These are phyloP conservation scores for Schlechtendalia chinensis DNA, from an alignment of 1,140 invertebrate genomes.

Conservation along the genomic window DNA sequence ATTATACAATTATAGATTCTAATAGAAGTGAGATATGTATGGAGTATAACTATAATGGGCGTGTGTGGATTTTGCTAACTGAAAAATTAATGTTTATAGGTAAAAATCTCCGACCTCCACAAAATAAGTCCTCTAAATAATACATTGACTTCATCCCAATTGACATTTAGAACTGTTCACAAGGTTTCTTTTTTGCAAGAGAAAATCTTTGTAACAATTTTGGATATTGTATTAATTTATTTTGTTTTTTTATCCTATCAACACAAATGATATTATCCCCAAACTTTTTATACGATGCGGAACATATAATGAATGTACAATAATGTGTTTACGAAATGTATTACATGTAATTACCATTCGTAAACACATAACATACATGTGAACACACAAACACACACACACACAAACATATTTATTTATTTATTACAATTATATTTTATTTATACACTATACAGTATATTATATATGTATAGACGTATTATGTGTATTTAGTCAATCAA, in stretches of 20 bases:
- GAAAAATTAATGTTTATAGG: too few relatives aligned
- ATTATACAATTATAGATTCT: too few relatives aligned
- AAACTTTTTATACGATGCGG: not conserved
- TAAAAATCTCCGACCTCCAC: too few relatives aligned
- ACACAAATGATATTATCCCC: not conserved
- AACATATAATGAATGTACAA: not conserved
- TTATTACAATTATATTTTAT: too few relatives aligned
- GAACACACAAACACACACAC: not conserved
- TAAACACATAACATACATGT: too few relatives aligned
- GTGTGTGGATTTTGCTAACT: too few relatives aligned
- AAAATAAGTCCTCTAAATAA: too few relatives aligned
- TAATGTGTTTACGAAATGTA: not conserved
- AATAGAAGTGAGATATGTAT: too few relatives aligned
- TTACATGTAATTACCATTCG: not conserved
- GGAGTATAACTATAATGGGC: too few relatives aligned
- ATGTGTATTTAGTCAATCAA: too few relatives aligned
- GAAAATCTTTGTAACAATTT: not conserved
- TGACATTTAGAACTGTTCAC: not conserved
- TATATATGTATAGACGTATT: too few relatives aligned
- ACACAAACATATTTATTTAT: not conserved
- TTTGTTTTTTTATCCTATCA: not conserved
- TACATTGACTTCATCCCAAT: not conserved
- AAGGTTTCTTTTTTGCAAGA: not conserved
- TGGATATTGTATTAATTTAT: not conserved
- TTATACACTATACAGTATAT: too few relatives aligned